Evolutionary conservation across 2,113 vertebrate genomes (phyloP), one percentile per base, ranked within the genome.

Genomic region (Brienomyrus brachyistius): DNA sequence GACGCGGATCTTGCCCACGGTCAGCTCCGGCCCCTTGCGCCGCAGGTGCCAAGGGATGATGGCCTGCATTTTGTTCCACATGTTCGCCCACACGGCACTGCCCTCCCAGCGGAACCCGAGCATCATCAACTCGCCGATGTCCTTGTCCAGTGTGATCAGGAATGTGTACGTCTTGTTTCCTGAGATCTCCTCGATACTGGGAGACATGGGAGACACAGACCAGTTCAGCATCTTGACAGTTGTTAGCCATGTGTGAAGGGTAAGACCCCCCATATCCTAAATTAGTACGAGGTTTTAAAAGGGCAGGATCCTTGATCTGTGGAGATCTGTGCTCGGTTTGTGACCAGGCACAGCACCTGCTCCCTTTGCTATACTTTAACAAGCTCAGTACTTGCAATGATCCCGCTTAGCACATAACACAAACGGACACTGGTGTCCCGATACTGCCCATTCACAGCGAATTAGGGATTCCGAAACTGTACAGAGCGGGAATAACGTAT

Each of bases 131-230:
- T 96, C 94, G 0, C 97, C 97, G 0, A 97, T 94, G 23, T 96
- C 95, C 27, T 86, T 88, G 40, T 95, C 95, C 92, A 97, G 88
- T 0, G 95, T 95, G 59, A 96, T 92, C 5, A 97, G 96, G 66
- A 97, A 95, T 27, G 96, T 95, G 85, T 96, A 96, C 23, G 96
- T 97, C 93, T 96, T 95, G 91, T 97, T 97, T 15, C 94, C 95
- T 5, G 52, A 91, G 90, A 96, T 94, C 82, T 95, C 93, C 92
- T 94, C 94, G 19, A 77, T 84, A 89, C 97, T 97, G 90, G 35
- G 35, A 40, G 74, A 91, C 1, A 1, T 52, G 86, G 86, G 31
- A 45, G 86, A 40, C 15, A 31, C 47, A 35, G 23, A 35, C 15
- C 48, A 35, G 27, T 1, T 84, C 82, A 4, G 43, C 6, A 5